Conservation (phyloP, 2,888 invertebrate genomes). For the Tolmerus cingulatus region DNA sequence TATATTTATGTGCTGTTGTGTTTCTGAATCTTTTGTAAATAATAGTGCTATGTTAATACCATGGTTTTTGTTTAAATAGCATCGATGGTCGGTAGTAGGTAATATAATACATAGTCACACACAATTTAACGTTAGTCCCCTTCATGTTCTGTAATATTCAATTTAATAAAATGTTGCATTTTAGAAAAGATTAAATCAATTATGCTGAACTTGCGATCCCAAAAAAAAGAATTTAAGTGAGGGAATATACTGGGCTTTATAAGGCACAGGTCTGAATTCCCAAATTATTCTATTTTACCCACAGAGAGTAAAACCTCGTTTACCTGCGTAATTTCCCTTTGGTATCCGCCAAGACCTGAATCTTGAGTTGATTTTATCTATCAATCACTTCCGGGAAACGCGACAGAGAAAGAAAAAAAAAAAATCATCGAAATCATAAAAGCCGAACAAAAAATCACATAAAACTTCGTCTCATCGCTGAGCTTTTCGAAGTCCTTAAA, state of each 20-base stretch:
- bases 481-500: not conserved
- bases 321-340: not conserved
- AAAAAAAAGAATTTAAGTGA: not conserved
- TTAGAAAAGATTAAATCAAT: not conserved
- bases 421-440: not conserved
- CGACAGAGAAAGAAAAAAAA: not conserved
- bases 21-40: too few relatives aligned
- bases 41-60: too few relatives aligned
- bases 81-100: too few relatives aligned
- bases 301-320: not conserved
- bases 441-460: not conserved
- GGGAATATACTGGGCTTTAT: not conserved
- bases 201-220: not conserved
- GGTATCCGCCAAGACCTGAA: not conserved
- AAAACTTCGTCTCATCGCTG: not conserved
- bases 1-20: too few relatives aligned
- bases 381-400: not conserved
- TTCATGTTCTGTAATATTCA: too few relatives aligned
- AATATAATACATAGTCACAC: too few relatives aligned
- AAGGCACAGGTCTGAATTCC: not conserved
- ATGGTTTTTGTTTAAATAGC: too few relatives aligned
- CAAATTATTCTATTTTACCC: not conserved
- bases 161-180: too few relatives aligned
- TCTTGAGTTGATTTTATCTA: not conserved
- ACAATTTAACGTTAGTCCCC: too few relatives aligned